A percentile compares a stretch with the other conserved stretches of the same genome.
Conservation (phyloP, 2,797 vertebrate species). For the Columba guinea region DNA sequence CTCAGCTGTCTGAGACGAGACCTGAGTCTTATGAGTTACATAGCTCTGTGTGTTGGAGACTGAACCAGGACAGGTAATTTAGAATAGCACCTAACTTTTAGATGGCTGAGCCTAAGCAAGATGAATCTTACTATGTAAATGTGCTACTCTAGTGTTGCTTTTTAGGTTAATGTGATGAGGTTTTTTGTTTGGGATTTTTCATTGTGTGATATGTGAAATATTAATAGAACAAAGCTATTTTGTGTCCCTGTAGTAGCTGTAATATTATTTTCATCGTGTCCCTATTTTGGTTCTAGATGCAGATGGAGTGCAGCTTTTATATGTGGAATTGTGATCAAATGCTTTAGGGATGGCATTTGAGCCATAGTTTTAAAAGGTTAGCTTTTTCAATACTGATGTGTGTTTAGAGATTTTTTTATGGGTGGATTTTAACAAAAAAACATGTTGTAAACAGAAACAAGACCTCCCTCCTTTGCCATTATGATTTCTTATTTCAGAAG, state of each 20-base stretch:
- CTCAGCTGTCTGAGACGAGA: background rate
- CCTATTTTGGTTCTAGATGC: background rate
- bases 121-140: background rate
- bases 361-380: background rate
- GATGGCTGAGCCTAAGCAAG: background rate
- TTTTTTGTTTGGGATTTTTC: background rate
- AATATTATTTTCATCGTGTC: background rate
- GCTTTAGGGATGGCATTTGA: background rate
- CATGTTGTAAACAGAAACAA: background rate
- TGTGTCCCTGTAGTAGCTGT: background rate
- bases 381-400: background rate
- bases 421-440: background rate
- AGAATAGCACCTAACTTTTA: background rate
- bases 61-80: background rate
- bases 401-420: background rate
- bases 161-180: background rate
- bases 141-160: background rate
- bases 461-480: background rate
- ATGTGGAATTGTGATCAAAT: background rate
- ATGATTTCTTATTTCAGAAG: background rate
- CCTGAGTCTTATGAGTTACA: fast-evolving
- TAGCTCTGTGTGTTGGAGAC: background rate
- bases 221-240: background rate
- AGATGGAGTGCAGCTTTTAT: background rate
- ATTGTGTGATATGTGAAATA: background rate